phyloP scores from a whole-genome alignment of 2,797 vertebrate species.

The Sebastolobus alascanus region DNA sequence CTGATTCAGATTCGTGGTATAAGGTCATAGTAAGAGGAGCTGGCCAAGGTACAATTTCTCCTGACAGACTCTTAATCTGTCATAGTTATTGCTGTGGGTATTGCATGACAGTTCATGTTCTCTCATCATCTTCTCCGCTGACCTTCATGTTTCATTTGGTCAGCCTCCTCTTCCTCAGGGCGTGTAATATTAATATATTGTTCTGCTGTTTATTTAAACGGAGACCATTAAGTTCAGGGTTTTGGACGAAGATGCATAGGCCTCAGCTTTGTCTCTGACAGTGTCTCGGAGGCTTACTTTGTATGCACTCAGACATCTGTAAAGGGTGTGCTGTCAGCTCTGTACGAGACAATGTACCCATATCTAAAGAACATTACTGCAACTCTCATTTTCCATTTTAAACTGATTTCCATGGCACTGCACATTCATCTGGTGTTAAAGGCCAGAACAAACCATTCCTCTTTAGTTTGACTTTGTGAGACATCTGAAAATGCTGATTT shows the following conservation, averaged over 20 bases:
- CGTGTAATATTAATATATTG: slow-evolving; percentile 58
- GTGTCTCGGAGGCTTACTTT: slow-evolving; percentile 24
- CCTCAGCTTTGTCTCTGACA: slow-evolving; percentile 26
- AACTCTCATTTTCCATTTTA: slow-evolving; percentile 25
- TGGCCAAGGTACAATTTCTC: slow-evolving; percentile 62
- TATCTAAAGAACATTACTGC: slow-evolving; percentile 5
- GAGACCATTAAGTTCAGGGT: slow-evolving; percentile 32
- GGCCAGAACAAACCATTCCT: slow-evolving; percentile 26
- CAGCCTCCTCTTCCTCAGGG: slow-evolving; percentile 44
- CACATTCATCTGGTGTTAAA: slow-evolving; percentile 24
- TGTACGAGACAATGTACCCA: slow-evolving; percentile 9
- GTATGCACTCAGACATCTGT: slow-evolving; percentile 25
- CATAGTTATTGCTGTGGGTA: slow-evolving; percentile 74
- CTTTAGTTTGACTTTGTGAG: slow-evolving; percentile 1
- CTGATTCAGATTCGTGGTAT: slow-evolving; percentile 65
- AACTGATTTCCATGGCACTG: slow-evolving; percentile 8
- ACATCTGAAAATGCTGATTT: background rate
- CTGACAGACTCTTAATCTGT: slow-evolving; percentile 71
- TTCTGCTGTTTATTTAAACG: slow-evolving; percentile 70
- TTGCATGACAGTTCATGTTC: slow-evolving; percentile 73
- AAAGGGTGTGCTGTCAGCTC: slow-evolving; percentile 49
- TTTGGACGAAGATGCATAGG: slow-evolving; percentile 42
- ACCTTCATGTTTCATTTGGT: slow-evolving; percentile 76
- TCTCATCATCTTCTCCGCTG: slow-evolving; percentile 66
- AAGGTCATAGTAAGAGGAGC: slow-evolving; percentile 64